Evolutionary conservation across 2,113 vertebrate genomes (phyloP).

Genomic region (Bubo bubo): DNA sequence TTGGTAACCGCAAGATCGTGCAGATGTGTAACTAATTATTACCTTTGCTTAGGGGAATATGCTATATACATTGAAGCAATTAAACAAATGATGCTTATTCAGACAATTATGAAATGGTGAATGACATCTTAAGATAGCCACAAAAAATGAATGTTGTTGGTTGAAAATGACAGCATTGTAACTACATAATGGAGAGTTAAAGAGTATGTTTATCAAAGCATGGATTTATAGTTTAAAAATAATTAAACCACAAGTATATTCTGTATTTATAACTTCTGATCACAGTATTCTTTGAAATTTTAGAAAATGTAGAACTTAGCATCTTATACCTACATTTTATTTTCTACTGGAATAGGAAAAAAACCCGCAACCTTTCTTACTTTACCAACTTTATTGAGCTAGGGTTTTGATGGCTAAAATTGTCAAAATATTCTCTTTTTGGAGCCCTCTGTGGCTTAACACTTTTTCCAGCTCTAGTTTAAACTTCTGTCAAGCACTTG

Average conservation of each 20-base stretch:
- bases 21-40: neutral
- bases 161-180: neutral
- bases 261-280: neutral
- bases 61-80: neutral
- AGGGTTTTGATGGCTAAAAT: neutral
- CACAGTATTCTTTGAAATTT: neutral
- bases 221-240: neutral
- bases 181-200: neutral
- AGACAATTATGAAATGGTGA: neutral
- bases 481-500: neutral
- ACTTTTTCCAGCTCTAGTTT: neutral
- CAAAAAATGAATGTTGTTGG: neutral
- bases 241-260: neutral
- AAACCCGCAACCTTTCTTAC: neutral
- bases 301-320: neutral
- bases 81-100: neutral
- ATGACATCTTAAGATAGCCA: neutral
- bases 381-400: neutral
- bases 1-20: neutral
- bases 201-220: neutral
- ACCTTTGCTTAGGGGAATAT: neutral
- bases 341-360: neutral
- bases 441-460: neutral
- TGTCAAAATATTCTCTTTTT: neutral
- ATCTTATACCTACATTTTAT: neutral